phyloP scores from a whole-genome alignment of 2,113 vertebrate genomes.

The Protobothrops mucrosquamatus region DNA sequence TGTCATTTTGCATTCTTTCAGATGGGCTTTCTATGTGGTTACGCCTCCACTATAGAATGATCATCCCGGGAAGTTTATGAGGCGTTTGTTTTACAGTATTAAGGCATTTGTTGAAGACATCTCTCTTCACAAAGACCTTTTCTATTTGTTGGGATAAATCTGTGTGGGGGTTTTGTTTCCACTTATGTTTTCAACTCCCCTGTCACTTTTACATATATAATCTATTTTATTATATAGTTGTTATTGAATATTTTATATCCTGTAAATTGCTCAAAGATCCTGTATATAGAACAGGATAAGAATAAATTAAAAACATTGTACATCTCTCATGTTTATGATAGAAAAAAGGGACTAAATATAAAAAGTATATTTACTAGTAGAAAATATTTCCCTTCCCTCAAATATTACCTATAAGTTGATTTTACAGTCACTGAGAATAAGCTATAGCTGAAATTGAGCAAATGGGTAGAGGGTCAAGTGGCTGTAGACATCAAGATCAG shows the following conservation, averaged over 20 bases:
- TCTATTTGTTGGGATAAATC: neutral
- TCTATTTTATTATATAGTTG: neutral
- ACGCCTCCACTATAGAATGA: neutral
- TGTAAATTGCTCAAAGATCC: neutral
- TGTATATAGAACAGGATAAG: neutral
- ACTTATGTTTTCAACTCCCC: neutral
- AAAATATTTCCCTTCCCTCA: neutral
- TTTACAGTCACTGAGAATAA: neutral
- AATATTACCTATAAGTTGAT: neutral
- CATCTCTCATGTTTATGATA: neutral
- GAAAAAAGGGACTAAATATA: neutral
- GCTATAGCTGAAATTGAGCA: neutral
- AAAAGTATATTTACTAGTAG: neutral
- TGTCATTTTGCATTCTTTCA: neutral
- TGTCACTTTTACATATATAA: neutral
- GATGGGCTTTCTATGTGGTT: neutral
- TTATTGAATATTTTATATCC: neutral
- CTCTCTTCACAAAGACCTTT: neutral
- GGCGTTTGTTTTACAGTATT: neutral
- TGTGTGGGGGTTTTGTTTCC: neutral
- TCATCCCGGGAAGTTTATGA: neutral
- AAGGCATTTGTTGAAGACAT: neutral
- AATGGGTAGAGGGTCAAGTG: neutral
- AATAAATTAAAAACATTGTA: neutral
- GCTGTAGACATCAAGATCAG: neutral